Percentiles rank a stretch among this genome's conserved stretches.
phyloP scores from a whole-genome alignment of 2,888 invertebrate species.

The Cremastobaeus sp. region DNA sequence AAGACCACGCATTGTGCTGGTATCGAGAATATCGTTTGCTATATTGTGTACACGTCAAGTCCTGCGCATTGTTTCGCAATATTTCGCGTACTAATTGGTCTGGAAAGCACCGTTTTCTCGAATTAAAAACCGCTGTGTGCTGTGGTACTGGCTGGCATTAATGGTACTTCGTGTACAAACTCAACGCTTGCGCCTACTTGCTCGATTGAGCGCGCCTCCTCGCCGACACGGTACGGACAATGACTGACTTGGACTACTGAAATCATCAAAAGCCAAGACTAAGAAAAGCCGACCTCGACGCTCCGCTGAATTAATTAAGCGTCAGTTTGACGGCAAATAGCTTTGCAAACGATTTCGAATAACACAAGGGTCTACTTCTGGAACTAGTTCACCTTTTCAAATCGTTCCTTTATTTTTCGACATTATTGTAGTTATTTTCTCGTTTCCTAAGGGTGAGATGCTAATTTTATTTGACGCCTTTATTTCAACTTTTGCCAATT shows the following conservation, averaged over 20 bases:
- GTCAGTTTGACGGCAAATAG: conserved; percentile 27
- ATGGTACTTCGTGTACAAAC: conserved; percentile 37
- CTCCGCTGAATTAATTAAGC: conserved; percentile 38
- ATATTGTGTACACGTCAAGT: conserved; percentile 68
- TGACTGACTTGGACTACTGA: conserved; percentile 45
- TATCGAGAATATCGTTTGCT: conserved; percentile 48
- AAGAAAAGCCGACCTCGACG: conserved; percentile 37
- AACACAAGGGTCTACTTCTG: conserved; percentile 12
- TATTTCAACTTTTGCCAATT: too few relatives aligned
- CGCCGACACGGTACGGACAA: conserved; percentile 42
- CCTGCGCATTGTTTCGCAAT: conserved; percentile 70
- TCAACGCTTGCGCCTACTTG: conserved; percentile 12
- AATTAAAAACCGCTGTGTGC: conserved; percentile 66
- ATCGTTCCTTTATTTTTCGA: conserved; percentile 17
- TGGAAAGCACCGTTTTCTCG: conserved; percentile 71
- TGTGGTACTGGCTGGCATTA: conserved; percentile 59
- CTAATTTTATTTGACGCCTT: too few relatives aligned
- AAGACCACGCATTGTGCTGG: conserved; percentile 24
- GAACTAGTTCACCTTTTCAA: conserved; percentile 37
- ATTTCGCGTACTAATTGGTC: conserved; percentile 74
- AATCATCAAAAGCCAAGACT: conserved; percentile 36
- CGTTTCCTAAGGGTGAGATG: too few relatives aligned
- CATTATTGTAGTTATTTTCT: conserved; percentile 8
- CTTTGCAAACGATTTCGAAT: conserved; percentile 35
- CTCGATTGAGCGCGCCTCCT: conserved; percentile 24